A percentile compares a stretch with the other conserved stretches of the same genome.
These are phyloP conservation scores for Chaetoderma sp. DNA, from an alignment of 2,888 invertebrate genomes.

Conservation along the genomic window DNA sequence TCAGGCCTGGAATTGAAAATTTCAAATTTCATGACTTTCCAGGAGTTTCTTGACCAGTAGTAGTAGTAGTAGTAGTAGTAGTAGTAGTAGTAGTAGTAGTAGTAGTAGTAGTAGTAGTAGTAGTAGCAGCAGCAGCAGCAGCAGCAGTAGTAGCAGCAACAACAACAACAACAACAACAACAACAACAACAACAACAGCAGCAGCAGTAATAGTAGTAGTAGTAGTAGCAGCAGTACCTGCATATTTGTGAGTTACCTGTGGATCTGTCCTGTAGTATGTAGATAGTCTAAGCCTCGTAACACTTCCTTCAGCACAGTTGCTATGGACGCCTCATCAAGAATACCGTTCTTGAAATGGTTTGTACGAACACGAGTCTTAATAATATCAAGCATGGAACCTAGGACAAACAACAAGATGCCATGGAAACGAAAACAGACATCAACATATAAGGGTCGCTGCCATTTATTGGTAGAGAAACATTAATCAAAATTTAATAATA, in stretches of 20 bases:
- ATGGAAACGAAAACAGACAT: neutral
- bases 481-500: neutral
- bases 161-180: no score
- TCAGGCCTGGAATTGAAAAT: no score
- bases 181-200: no score
- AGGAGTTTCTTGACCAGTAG: no score
- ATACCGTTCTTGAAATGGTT: slow-evolving; percentile 94
- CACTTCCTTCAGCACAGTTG: slow-evolving; percentile 89
- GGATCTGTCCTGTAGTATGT: slow-evolving; percentile 98
- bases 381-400: slow-evolving; percentile 75
- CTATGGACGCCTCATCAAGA: slow-evolving; percentile 96
- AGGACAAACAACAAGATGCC: neutral
- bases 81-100: no score
- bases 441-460: neutral
- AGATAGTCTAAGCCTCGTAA: slow-evolving; percentile 98
- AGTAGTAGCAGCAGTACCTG: no score
- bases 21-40: no score
- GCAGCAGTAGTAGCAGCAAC: neutral
- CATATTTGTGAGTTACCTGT: no score
- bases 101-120: no score
- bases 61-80: no score
- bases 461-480: neutral
- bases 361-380: slow-evolving; percentile 95
- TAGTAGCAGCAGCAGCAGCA: no score
- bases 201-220: no score